These are phyloP conservation scores for Eulemur coronatus DNA, from an alignment of 2,797 vertebrate species.

Conservation along the genomic window DNA sequence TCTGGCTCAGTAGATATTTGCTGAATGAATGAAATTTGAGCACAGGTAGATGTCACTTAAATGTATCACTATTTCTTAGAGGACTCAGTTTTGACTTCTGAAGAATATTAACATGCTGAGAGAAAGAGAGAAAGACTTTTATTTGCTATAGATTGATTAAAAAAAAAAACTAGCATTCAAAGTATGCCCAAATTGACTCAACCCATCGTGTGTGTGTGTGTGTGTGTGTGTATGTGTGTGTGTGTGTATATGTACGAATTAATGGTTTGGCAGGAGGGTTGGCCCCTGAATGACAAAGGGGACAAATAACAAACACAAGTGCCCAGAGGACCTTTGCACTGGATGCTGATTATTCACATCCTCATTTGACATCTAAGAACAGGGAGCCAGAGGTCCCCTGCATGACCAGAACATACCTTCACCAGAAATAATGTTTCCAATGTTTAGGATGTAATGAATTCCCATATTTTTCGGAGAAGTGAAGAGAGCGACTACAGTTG, in stretches of 20 bases:
- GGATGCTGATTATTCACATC: not conserved
- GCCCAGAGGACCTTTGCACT: not conserved
- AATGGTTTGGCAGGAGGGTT: not conserved
- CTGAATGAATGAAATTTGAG: not conserved
- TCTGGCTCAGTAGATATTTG: not conserved
- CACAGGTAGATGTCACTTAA: not conserved
- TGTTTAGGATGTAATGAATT: not conserved
- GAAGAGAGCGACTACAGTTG: not conserved
- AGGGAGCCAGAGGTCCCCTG: not conserved
- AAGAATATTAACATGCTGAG: not conserved
- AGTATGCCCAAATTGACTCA: slow-evolving; percentile 10
- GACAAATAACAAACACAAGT: not conserved
- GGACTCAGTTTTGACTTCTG: not conserved
- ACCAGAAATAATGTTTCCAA: not conserved
- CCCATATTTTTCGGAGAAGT: not conserved
- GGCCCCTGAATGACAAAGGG: not conserved
- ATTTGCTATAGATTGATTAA: not conserved
- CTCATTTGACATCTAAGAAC: slow-evolving; percentile 18
- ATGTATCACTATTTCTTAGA: not conserved
- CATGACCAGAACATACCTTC: not conserved
- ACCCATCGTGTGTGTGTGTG: not conserved
- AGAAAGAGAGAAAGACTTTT: not conserved
- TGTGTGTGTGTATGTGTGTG: too few relatives aligned
- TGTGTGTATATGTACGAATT: not conserved
- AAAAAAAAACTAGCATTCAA: slow-evolving; percentile 44